Evolutionary conservation across 1,140 invertebrate species (phyloP).

Genomic region (Andrena cerasifolii): DNA sequence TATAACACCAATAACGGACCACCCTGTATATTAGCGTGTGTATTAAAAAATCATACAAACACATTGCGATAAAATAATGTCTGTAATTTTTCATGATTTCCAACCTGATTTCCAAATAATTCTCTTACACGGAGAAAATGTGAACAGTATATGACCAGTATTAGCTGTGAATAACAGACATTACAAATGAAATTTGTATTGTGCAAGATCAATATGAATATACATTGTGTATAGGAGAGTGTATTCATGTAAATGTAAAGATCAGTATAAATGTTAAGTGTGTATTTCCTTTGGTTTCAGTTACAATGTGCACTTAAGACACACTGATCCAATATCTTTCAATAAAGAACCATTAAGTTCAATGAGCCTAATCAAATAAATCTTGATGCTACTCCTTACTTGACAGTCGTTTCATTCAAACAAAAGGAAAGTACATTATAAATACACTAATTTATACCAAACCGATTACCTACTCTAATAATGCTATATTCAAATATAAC

Average conservation of each 20-base stretch:
- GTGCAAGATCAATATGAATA: slow-evolving; percentile 35
- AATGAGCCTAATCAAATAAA: slow-evolving; percentile 71
- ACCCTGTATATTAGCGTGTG: no score
- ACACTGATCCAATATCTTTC: slow-evolving; percentile 54
- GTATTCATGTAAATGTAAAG: slow-evolving; percentile 17
- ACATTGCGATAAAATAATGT: slow-evolving; percentile 67
- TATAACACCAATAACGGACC: no score
- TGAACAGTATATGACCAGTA: slow-evolving; percentile 77
- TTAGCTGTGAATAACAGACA: slow-evolving; percentile 78
- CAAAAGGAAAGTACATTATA: slow-evolving; percentile 22
- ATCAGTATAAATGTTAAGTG: slow-evolving; percentile 50
- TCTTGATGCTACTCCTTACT: slow-evolving; percentile 42
- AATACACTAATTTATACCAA: slow-evolving; percentile 3
- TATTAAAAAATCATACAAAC: slow-evolving; percentile 63
- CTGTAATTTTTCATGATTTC: slow-evolving; percentile 64
- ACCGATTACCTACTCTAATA: not conserved
- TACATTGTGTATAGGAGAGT: slow-evolving; percentile 19
- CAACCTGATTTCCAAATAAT: slow-evolving; percentile 79
- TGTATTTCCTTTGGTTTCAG: slow-evolving; percentile 58
- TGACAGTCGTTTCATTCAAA: slow-evolving; percentile 37
- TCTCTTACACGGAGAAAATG: slow-evolving; percentile 78
- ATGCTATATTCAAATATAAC: slow-evolving; percentile 4
- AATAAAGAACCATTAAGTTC: slow-evolving; percentile 65
- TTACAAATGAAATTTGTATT: slow-evolving; percentile 53
- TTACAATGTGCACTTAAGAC: slow-evolving; percentile 61